Conservation (phyloP, 1,140 invertebrate genomes). For the Eupristina koningsbergeri region DNA sequence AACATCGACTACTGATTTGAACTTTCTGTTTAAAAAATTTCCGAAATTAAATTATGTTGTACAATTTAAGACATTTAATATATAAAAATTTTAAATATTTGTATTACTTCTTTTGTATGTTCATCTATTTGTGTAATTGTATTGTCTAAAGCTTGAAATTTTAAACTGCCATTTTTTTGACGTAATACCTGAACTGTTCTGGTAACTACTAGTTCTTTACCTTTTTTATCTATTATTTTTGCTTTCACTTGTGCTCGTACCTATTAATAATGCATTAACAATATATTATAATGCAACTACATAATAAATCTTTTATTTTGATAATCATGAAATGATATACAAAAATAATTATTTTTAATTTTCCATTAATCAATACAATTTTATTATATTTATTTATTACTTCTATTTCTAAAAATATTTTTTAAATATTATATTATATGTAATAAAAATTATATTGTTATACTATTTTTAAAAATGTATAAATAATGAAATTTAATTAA, state of each 20-base stretch:
- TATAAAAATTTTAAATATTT: slow-evolving; percentile 32
- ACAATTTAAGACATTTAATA: slow-evolving; percentile 34
- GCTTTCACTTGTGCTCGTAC: slow-evolving; percentile 70
- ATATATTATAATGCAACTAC: too few relatives aligned
- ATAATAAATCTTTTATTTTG: too few relatives aligned
- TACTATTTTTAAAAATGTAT: too few relatives aligned
- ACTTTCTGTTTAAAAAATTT: slow-evolving; percentile 54
- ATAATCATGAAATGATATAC: too few relatives aligned
- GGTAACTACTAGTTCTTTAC: slow-evolving; percentile 76
- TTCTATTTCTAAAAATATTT: too few relatives aligned
- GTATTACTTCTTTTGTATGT: slow-evolving; percentile 59
- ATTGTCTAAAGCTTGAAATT: slow-evolving; percentile 82
- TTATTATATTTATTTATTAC: too few relatives aligned
- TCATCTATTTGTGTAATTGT: slow-evolving; percentile 73
- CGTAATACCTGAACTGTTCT: slow-evolving; percentile 79
- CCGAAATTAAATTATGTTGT: slow-evolving; percentile 28
- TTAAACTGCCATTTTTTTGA: slow-evolving; percentile 72
- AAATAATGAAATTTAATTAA: too few relatives aligned
- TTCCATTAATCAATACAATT: too few relatives aligned
- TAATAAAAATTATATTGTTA: too few relatives aligned
- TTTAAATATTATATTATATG: too few relatives aligned
- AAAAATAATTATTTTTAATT: too few relatives aligned
- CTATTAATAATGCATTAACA: slow-evolving; percentile 57
- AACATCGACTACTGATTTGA: slow-evolving; percentile 78
- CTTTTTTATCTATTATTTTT: slow-evolving; percentile 76